Evolutionary conservation across 1,140 invertebrate species (phyloP), one percentile per base, ranked within the genome.

Genomic region (Aphaenogaster rudis): DNA sequence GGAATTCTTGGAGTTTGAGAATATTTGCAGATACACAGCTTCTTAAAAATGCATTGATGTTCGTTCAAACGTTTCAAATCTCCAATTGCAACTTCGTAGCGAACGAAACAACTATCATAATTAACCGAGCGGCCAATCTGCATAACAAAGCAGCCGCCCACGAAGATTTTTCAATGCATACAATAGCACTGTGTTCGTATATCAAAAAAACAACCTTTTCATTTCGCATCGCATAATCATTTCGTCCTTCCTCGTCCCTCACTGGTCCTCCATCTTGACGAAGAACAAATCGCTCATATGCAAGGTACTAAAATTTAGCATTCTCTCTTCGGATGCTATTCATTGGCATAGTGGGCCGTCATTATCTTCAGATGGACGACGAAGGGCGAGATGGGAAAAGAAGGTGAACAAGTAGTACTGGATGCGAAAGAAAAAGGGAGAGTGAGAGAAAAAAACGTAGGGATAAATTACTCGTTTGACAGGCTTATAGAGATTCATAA

Each of bases 391-490:
- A 45, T 39, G 64, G 33, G 17, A 45, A 7, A 50, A 63, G 17
- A 57, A 79, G 57, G 61, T 54, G 82, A 71, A 9, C 9, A 71
- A 86, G 45, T 48, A 42, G 48, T 66, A 57, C 52, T 52, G 42
- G 78, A 45, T 66, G 72, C 21, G 45, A 82, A 72, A 66, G 77
- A 69, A 81, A 82, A 52, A 78, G 63, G 64, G 33, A 42, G 39
- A 28, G 61, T 82, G 67, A 86, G 59, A 72, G 48, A 86, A 42
- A 42, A 87, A 92, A 77, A 86, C 42, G 72, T 42, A 77, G 80
- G 90, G 82, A 91, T 92, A 91, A 92, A 93, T 93, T 93, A 93
- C 93, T 90, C 88, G 93, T 93, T 93, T 93, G 92, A 92, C 93
- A 88, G 91, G 91, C 92, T 93, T 91, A 92, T 93, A 93, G 92